phyloP scores from a whole-genome alignment of 2,888 invertebrate species.

The Sesia bembeciformis region DNA sequence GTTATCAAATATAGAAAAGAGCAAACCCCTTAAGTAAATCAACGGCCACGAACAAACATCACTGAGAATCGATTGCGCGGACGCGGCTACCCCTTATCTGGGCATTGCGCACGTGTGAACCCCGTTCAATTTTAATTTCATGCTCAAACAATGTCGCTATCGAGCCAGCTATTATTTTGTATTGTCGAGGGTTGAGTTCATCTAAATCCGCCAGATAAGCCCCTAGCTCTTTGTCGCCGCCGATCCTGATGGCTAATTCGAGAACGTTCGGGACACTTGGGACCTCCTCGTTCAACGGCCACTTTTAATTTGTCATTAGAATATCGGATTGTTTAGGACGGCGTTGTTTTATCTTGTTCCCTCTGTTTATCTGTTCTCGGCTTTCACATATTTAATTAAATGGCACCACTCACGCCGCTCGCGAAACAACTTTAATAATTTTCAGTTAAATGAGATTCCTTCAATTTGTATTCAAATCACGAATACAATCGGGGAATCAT shows the following conservation, averaged over 20 bases:
- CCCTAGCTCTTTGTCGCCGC: conserved; percentile 60
- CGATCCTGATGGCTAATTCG: conserved; percentile 62
- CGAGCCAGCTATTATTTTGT: conserved; percentile 70
- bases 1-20: conserved; percentile 60
- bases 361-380: conserved; percentile 27
- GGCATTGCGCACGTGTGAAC: conserved; percentile 70
- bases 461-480: conserved; percentile 41
- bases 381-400: conserved; percentile 50
- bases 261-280: conserved; percentile 16
- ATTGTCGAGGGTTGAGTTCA: conserved; percentile 68
- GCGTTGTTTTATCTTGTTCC: conserved; percentile 32
- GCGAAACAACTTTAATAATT: conserved; percentile 36
- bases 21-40: conserved; percentile 63
- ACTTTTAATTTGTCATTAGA: conserved; percentile 52
- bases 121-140: conserved; percentile 74
- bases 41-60: conserved; percentile 40
- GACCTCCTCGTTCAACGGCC: conserved; percentile 19
- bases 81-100: conserved; percentile 63
- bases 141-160: conserved; percentile 74
- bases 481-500: conserved; percentile 28
- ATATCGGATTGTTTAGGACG: conserved; percentile 42
- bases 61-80: conserved; percentile 52
- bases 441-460: conserved; percentile 30
- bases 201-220: conserved; percentile 71
- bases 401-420: conserved; percentile 19